Evolutionary conservation across 2,797 vertebrate species (phyloP), one percentile per base, ranked within the genome.

Genomic region (Lepus townsendii): DNA sequence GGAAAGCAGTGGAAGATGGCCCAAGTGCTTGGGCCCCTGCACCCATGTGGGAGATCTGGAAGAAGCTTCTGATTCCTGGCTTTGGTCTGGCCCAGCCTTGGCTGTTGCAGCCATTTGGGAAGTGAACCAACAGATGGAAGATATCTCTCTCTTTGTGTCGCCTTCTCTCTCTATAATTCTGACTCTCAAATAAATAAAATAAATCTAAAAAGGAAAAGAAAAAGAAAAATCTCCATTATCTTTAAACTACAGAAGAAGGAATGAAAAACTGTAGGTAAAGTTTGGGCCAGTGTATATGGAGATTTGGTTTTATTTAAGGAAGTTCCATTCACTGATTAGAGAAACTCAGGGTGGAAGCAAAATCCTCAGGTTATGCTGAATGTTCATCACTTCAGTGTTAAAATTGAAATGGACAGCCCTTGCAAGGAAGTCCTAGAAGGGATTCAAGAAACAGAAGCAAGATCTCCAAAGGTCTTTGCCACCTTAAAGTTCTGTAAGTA

Each of bases 371-470:
- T 50, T 66, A 47, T 27, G 54, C 13, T 62, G 26, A 88, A 52
- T 26, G 30, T 35, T 69, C 3, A 12, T 0, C 1, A 32, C 50
- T 11, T 5, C 32, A 32, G 17, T 30, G 9, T 88, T 84, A 60
- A 62, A 35, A 68, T 3, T 88, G 22, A 77, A 10, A 11, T 24
- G 12, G 54, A 42, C 5, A 75, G 52, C 12, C 24, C n/a, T 71
- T 69, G 9, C 38, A 75, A 92, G 50, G 27, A 69, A 38, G 78
- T 65, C 50, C 52, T 32, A 16, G 52, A 77, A 93, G 22, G 22
- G 10, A 85, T 57, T 92, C 20, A 85, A 54, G 83, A 92, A 73
- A 50, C 32, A 76, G 90, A 78, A 88, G 65, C 32, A 89, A 57
- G 47, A 13, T 66, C 57, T 80, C 52, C 32, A 69, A 14, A 19